Evolutionary conservation across 2,888 invertebrate genomes (phyloP).

Genomic region (Agrochola lota): DNA sequence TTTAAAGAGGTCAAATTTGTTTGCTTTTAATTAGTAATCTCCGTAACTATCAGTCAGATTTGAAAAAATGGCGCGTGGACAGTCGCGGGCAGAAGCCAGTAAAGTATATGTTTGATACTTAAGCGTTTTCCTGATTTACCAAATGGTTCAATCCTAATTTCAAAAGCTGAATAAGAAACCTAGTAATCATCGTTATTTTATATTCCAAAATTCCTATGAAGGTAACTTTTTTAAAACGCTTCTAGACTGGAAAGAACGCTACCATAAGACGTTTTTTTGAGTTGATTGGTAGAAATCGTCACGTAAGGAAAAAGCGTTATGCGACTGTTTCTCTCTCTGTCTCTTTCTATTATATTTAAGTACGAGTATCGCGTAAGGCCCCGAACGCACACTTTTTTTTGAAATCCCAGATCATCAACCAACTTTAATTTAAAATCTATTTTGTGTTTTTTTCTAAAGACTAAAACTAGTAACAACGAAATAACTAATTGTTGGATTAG

Average conservation of each 20-base stretch:
- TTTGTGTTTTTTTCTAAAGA: too few relatives aligned
- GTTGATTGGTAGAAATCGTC: not conserved
- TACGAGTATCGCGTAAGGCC: not conserved
- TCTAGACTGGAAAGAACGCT: not conserved
- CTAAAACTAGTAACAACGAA: too few relatives aligned
- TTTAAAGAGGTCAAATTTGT: too few relatives aligned
- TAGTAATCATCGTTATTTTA: not conserved
- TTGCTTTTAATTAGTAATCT: too few relatives aligned
- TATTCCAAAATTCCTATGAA: not conserved
- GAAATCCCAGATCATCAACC: too few relatives aligned
- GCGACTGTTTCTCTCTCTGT: not conserved
- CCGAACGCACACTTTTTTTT: too few relatives aligned
- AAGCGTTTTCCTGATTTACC: not conserved
- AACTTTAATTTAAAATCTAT: too few relatives aligned
- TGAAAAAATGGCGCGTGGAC: too few relatives aligned
- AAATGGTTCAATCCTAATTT: not conserved
- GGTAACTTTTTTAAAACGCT: not conserved
- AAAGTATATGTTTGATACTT: not conserved
- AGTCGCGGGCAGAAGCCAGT: too few relatives aligned
- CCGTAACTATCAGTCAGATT: too few relatives aligned
- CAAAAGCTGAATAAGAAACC: not conserved
- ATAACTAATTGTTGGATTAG: too few relatives aligned
- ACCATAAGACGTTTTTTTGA: not conserved
- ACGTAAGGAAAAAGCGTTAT: not conserved
- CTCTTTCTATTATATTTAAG: too few relatives aligned